Base-by-base conservation (phyloP, 2,888 invertebrate species). In the Dichetophora obliterata region DNA sequence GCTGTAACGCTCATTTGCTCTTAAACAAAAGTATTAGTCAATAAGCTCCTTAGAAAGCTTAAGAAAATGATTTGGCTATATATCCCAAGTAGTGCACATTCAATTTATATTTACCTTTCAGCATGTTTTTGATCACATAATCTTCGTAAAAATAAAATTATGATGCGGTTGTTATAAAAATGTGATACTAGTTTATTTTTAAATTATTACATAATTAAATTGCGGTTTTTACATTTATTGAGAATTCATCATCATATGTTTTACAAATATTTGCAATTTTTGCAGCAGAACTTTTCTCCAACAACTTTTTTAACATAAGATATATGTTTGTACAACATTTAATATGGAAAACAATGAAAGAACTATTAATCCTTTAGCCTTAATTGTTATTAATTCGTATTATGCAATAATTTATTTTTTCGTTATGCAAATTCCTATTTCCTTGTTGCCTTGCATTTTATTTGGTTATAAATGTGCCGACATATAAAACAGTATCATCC, bases 321-420 rank as follows among this genome's bases (percentile, higher is more conserved):
- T 59, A 71, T 37, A n/a, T 63, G 43, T 63, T 71, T 71, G 71
- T 71, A 71, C 71, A 71, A 57, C 48, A 24, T 71, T 59, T 50
- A 14, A 50, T 22, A 68, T 16, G 50, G 14, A 68, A 19, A 68
- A 31, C 6, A 63, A 16, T 34, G 31, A 63, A 63, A 54, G 19
- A 54, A 54, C n/a, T 52, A 22, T 19, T 54, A 54, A 14, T 43
- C 14, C 43, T 43, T 43, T 43, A 11, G 22, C 54, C 22, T 54
- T 22, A 22, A 3, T 54, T 54, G 19, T 19, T 54, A n/a, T 54
- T 5, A 22, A 19, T 54, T 54, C 19, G 54, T 54, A 54, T 54
- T 54, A 19, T 54, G n/a, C 1, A 19, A 22, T 54, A 8, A 5
- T 52, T 52, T 52, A n/a, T 14, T 52, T 31, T 5, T 54, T 54